Evolutionary conservation across 2,113 vertebrate genomes (phyloP).

Genomic region (Noctilio leporinus): DNA sequence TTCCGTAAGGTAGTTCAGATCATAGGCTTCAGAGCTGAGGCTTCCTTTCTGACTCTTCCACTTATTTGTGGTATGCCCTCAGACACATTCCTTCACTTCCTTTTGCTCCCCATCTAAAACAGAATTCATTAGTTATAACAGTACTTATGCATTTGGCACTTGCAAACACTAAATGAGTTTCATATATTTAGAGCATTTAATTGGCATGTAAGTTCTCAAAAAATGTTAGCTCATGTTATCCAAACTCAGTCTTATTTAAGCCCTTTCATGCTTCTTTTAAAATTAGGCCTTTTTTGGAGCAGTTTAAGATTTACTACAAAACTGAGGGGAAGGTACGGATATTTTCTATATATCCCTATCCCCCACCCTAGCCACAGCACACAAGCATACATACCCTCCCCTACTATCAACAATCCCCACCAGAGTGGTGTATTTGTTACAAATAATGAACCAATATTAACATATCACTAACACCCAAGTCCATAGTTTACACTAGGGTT

Average conservation of each 20-base stretch:
- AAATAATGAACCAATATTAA: background rate
- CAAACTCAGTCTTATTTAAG: background rate
- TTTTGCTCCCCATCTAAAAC: background rate
- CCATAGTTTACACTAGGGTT: background rate
- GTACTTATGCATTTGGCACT: background rate
- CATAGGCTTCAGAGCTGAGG: background rate
- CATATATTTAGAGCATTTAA: background rate
- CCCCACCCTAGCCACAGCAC: background rate
- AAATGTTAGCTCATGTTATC: background rate
- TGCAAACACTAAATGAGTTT: background rate
- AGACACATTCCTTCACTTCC: background rate
- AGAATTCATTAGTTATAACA: background rate
- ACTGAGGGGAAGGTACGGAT: background rate
- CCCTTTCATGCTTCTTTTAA: background rate
- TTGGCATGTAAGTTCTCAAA: background rate
- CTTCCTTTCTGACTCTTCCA: background rate
- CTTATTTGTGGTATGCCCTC: background rate
- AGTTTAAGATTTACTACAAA: constrained; percentile 20
- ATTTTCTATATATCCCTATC: background rate
- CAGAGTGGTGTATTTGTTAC: background rate
- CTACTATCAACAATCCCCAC: background rate
- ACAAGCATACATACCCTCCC: background rate
- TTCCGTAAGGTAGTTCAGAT: background rate
- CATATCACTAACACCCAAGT: background rate
- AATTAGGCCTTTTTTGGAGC: background rate